Conservation (phyloP, 2,888 invertebrate genomes). For the Argyra leucocephala region DNA sequence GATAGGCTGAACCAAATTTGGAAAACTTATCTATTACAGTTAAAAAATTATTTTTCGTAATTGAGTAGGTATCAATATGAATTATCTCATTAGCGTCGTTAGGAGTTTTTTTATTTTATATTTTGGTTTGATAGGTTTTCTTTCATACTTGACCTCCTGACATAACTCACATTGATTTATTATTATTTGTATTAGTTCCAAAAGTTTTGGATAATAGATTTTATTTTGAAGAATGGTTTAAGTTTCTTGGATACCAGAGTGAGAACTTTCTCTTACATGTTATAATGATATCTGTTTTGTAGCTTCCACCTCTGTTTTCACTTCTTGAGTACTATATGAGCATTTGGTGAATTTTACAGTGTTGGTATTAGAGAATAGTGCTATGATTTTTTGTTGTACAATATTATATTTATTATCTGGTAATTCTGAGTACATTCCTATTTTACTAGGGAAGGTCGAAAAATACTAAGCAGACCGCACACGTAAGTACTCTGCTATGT, state of each 20-base stretch:
- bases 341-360: constrained; percentile 9
- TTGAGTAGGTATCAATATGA: neutral
- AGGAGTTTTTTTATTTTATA: constrained; percentile 18
- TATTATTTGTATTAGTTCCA: constrained; percentile 22
- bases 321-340: constrained; percentile 8
- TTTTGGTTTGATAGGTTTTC: constrained; percentile 20
- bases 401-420: constrained; percentile 13
- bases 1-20: constrained; percentile 11
- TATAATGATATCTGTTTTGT: constrained; percentile 12
- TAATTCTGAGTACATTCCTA: constrained; percentile 13
- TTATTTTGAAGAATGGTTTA: constrained; percentile 10
- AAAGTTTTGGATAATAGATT: constrained; percentile 13
- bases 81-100: constrained; percentile 7
- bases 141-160: constrained; percentile 22
- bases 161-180: constrained; percentile 23
- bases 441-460: too few species aligned
- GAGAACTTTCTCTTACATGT: constrained; percentile 12
- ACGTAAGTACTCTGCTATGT: too few species aligned
- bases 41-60: constrained; percentile 12
- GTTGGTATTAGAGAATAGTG: neutral
- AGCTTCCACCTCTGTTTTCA: constrained; percentile 14
- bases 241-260: constrained; percentile 14
- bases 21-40: constrained; percentile 14
- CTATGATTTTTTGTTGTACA: constrained; percentile 12
- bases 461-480: too few species aligned